Base-by-base conservation (phyloP, 2,113 vertebrate species). In the Hipposideros armiger region DNA sequence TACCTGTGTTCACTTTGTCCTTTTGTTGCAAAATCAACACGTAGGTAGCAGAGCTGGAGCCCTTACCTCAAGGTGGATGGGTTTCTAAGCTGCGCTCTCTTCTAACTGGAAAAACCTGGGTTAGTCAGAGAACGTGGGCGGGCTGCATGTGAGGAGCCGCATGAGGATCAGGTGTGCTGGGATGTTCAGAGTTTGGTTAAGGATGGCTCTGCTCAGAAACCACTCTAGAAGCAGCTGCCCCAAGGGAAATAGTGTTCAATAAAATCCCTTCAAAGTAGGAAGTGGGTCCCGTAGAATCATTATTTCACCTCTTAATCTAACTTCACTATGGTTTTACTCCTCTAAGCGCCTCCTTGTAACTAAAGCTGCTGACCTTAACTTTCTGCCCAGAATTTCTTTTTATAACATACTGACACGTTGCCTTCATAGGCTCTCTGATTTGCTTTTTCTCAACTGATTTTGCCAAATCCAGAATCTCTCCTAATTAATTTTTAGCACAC, bases 401-500 rank as follows among this genome's bases (percentile, higher is more conserved):
- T 85, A 87, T 89, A 36, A 70, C 67, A 92, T 87, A 42, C 60
- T 95, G 83, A 87, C 90, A 47, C 5, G 67, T 97, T 77, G 81
- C 17, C 20, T 96, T 97, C 91, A 90, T 28, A 82, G 72, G 89
- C 32, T 80, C 60, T 83, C 97, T 70, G 67, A 45, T 40, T 97
- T 95, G 17, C 17, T 95, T 22, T 92, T 95, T 97, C 72, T 95
- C 86, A 94, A 91, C 17, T 64, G 52, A 80, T 92, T 97, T 94
- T 97, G 47, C 87, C 97, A 86, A 90, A 96, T 96, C 62, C 88
- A 86, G n/a, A 70, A 97, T 95, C 40, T 92, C 76, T 13, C 47
- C 26, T 88, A 95, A 94, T 97, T 95, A 96, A 87, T 96, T 95
- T 93, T 96, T 96, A 72, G 40, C 7, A 93, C 66, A 96, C 94